Percentiles rank a stretch among this genome's conserved stretches.
Conservation (phyloP, 2,888 invertebrate genomes). For the Drosophila aldrichi region DNA sequence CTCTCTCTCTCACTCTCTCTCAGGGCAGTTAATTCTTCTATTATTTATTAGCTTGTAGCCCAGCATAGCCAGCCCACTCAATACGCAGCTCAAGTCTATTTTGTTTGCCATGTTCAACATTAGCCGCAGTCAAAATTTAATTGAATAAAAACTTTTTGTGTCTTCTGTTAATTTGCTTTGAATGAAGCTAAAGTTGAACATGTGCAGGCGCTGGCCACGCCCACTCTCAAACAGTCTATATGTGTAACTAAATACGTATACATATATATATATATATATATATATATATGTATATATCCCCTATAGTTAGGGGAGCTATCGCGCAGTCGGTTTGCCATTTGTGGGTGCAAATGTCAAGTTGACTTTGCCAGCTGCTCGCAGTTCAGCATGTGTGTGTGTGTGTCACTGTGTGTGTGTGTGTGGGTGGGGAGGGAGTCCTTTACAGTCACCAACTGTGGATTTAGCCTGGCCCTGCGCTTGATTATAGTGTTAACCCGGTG, state of each 20-base stretch:
- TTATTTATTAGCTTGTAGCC: neutral
- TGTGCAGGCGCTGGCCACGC: slow-evolving; percentile 35
- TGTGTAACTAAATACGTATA: slow-evolving; percentile 6
- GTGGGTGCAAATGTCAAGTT: slow-evolving; percentile 80
- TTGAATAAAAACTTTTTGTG: slow-evolving; percentile 77
- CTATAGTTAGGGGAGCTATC: slow-evolving; percentile 53
- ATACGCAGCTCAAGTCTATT: slow-evolving; percentile 12
- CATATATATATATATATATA: neutral
- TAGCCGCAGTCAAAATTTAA: slow-evolving; percentile 63
- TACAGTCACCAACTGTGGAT: slow-evolving; percentile 42
- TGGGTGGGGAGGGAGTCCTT: slow-evolving; percentile 32
- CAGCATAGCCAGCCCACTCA: slow-evolving; percentile 18
- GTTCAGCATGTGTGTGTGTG: slow-evolving; percentile 28
- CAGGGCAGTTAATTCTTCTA: neutral
- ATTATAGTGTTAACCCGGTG: slow-evolving; percentile 77
- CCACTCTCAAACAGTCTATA: slow-evolving; percentile 13
- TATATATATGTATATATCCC: slow-evolving; percentile 14
- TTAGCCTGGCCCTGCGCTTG: slow-evolving; percentile 56
- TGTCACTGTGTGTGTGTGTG: slow-evolving; percentile 8
- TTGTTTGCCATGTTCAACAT: slow-evolving; percentile 20
- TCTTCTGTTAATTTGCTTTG: slow-evolving; percentile 75
- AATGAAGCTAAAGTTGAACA: slow-evolving; percentile 61
- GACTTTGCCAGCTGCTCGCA: slow-evolving; percentile 70
- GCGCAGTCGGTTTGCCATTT: slow-evolving; percentile 62
- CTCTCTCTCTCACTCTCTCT: neutral